Evolutionary conservation across 1,140 invertebrate species (phyloP), one percentile per base, ranked within the genome.

Genomic region (Agrilus planipennis): DNA sequence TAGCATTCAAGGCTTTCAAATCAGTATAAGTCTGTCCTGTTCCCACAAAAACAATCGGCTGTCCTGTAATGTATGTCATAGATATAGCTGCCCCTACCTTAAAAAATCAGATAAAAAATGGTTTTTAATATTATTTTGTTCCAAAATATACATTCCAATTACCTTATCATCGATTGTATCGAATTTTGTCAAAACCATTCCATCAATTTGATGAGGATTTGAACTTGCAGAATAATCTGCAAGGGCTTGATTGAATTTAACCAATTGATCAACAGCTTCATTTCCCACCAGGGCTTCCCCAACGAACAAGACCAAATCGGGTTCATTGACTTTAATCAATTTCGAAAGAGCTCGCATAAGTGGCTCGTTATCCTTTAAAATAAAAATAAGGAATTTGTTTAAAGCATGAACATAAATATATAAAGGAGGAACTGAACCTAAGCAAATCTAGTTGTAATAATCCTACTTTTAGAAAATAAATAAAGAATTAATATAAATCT

Each of bases 31-130:
- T 99, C 69, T 99, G 96, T 4, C 96, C 96, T 29, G 94, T 99
- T 14, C 96, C 96, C 17, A 99, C 95, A 66, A 99, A 99, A 17
- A 99, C 90, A 47, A 99, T 99, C 0, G 96, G 96, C 63, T 99
- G 94, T 5, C 96, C 96, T 21, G 96, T 99, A 41, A 98, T 97
- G 60, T 99, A 99, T 0, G 95, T 98, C 96, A 99, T 99, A 6
- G 95, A 99, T 52, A 99, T 94, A 29, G 96, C 94, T 36, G 96
- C 95, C 16, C 96, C 96, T 34, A 99, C 93, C 84, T 89, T 51
- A 28, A 69, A 67, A 48, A 35, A 36, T 4, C 5, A 12, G 18
- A 3, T 36, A 2, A 22, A 5, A 9, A 12, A 12, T 9, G 4
- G 19, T 36, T 6, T 31, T 6, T 16, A 31, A 9, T 15, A 14